Percentiles rank a stretch among this genome's conserved stretches.
phyloP scores from a whole-genome alignment of 2,113 vertebrate genomes.

The Centropristis striata region DNA sequence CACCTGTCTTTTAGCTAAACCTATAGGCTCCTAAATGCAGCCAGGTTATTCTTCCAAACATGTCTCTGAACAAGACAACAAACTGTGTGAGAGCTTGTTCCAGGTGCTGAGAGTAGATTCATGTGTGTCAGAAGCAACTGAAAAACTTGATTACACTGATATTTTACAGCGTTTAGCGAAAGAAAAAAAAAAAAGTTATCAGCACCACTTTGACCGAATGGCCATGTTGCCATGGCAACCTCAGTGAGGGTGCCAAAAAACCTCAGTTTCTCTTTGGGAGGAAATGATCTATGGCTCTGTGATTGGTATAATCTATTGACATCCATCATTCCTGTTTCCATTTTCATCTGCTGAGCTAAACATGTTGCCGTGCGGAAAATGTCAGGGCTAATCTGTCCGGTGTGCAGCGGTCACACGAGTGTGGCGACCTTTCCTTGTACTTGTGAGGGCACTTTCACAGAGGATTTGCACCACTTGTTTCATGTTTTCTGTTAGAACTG shows the following conservation, averaged over 20 bases:
- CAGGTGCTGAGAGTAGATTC: not conserved
- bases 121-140: not conserved
- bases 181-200: not conserved
- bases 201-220: conserved; percentile 8
- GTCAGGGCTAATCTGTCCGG: conserved; percentile 10
- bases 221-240: conserved; percentile 37
- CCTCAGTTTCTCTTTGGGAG: not conserved
- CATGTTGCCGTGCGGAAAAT: conserved; percentile 5
- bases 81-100: not conserved
- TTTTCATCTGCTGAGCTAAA: conserved; percentile 18
- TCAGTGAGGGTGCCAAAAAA: not conserved
- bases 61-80: not conserved
- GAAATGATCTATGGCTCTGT: conserved; percentile 38
- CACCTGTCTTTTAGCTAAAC: not conserved
- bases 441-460: not conserved
- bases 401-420: conserved; percentile 5
- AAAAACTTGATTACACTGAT: conserved; percentile 13
- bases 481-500: not conserved
- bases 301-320: conserved; percentile 43
- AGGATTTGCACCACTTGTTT: not conserved
- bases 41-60: not conserved
- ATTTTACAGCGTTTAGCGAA: not conserved
- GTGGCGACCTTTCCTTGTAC: conserved; percentile 15
- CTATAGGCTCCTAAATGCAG: not conserved
- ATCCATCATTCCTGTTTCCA: conserved; percentile 40